Conservation (phyloP, 2,797 vertebrate species). For the Bovichtus variegatus region DNA sequence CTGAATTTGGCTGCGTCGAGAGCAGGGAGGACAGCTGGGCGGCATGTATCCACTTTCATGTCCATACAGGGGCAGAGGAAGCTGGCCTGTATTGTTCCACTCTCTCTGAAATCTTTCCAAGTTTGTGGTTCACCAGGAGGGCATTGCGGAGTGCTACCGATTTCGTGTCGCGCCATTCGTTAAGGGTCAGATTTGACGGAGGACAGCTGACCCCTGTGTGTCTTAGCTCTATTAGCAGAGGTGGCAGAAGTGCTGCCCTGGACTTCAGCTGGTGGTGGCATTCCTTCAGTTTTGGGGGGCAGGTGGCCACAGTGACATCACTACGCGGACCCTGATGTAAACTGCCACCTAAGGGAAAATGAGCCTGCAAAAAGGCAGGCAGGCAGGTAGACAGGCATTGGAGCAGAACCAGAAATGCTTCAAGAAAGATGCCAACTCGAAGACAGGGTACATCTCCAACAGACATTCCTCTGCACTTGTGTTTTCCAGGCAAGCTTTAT, state of each 20-base stretch:
- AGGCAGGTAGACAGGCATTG: slow-evolving; percentile 26
- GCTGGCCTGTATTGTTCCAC: slow-evolving; percentile 44
- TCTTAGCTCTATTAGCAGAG: slow-evolving; percentile 46
- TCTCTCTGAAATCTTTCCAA: slow-evolving; percentile 46
- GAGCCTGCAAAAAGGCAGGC: slow-evolving; percentile 11
- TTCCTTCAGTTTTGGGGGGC: slow-evolving; percentile 46
- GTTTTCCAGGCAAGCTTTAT: slow-evolving; percentile 61
- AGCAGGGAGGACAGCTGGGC: slow-evolving; percentile 42
- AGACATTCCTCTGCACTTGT: slow-evolving; percentile 48
- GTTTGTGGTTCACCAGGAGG: slow-evolving; percentile 32
- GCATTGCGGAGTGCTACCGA: slow-evolving; percentile 5
- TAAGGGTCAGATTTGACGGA: slow-evolving; percentile 45
- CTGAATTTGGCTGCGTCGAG: slow-evolving; percentile 32
- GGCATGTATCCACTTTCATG: slow-evolving; percentile 49
- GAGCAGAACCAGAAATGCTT: slow-evolving; percentile 53
- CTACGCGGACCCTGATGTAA: slow-evolving; percentile 39
- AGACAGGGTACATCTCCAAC: slow-evolving; percentile 48
- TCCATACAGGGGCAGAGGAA: slow-evolving; percentile 60
- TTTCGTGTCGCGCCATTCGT: slow-evolving; percentile 34
- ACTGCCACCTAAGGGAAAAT: slow-evolving; percentile 38
- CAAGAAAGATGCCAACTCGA: slow-evolving; percentile 38
- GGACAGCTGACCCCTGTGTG: slow-evolving; percentile 47
- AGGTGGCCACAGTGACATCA: slow-evolving; percentile 59
- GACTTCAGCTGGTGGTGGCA: slow-evolving; percentile 52
- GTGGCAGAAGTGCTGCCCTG: slow-evolving; percentile 34